Evolutionary conservation across 2,113 vertebrate species (phyloP).

Genomic region (Myrmecophaga tridactyla): DNA sequence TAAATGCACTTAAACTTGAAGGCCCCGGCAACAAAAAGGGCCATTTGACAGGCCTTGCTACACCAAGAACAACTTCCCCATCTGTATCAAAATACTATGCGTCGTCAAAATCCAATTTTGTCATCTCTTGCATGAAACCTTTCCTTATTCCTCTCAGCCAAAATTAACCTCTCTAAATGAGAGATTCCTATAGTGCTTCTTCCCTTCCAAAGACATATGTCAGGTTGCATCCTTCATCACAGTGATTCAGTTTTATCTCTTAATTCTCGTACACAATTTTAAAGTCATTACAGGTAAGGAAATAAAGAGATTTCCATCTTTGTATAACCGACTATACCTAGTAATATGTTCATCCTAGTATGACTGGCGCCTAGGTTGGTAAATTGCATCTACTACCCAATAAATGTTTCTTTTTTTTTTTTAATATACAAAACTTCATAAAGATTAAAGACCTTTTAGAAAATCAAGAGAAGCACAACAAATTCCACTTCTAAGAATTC

Average conservation of each 20-base stretch:
- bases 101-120: background rate
- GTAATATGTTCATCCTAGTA: no score
- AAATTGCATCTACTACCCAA: background rate
- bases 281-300: background rate
- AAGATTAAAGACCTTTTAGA: constrained; percentile 20
- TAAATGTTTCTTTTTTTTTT: background rate
- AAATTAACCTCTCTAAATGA: background rate
- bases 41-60: background rate
- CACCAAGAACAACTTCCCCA: background rate
- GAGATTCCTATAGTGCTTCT: background rate
- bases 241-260: background rate
- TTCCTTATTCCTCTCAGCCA: constrained; percentile 23
- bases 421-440: background rate
- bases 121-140: background rate
- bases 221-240: background rate
- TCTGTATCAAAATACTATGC: background rate
- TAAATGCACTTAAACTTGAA: background rate
- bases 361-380: no score
- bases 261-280: background rate
- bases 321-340: background rate
- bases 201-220: background rate
- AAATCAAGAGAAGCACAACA: constrained; percentile 16
- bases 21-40: background rate
- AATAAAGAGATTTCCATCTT: background rate
- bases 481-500: constrained; percentile 36